Evolutionary conservation across 2,888 invertebrate genomes (phyloP), one percentile per base, ranked within the genome.

Genomic region (Nezara viridula): DNA sequence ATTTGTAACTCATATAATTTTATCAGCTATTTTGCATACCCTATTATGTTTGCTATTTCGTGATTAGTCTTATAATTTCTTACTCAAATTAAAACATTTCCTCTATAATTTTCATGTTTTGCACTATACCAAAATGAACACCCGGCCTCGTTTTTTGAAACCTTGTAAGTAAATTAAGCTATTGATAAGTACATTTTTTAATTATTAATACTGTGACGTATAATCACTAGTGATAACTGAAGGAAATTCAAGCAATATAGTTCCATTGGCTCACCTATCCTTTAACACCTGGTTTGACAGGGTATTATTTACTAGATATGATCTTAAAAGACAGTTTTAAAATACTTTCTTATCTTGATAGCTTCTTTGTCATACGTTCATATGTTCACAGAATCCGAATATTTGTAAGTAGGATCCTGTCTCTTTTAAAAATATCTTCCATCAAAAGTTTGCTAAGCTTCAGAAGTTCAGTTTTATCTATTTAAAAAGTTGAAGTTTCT

Each of bases 111-210:
- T 81, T 44, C 44, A 81, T 44, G 81, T 47, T 44, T 9, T 86
- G n/a, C 4, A 55, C 32, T 21, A 6, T 2, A n/a, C 14, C 44
- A 55, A 55, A 60, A 86, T 86, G 86, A 86, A 52, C n/a, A 55
- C 86, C 55, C 86, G 86, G 40, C 86, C 86, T 55, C 86, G 86
- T 44, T 86, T 86, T 52, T 86, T 86, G 14, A 86, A 86, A 86
- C 86, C 86, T n/a, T 52, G 86, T 86, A 37, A 86, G 55, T 52
- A 86, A n/a, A n/a, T n/a, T n/a, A n/a, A 50, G 6, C 0, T 32
- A 24, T 81, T 19, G 40, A 37, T 77, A 0, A 14, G 12, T 60
- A 3, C 37, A 37, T 32, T 73, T 37, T 21, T 19, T 5, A 19
- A 73, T 73, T 37, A 37, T 32, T 73, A 19, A 73, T 37, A 7